Conservation (phyloP, 1,140 invertebrate genomes). For the Lamellibrachia luymesi region DNA sequence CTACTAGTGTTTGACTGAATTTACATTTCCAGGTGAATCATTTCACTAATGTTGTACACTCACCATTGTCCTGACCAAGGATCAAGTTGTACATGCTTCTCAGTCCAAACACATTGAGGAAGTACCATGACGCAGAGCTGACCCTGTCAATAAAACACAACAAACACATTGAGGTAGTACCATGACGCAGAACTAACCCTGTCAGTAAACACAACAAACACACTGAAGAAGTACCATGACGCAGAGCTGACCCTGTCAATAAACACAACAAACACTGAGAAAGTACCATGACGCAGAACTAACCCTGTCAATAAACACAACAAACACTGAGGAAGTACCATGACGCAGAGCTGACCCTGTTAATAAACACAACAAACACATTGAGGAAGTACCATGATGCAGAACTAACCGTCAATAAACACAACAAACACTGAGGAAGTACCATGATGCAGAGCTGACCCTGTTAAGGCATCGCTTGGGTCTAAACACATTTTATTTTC, state of each 20-base stretch:
- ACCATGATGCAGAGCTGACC: too few relatives aligned
- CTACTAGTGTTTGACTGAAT: neutral
- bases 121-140: conserved; percentile 99
- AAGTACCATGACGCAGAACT: too few relatives aligned
- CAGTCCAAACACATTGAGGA: conserved; percentile 98
- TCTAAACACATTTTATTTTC: too few relatives aligned
- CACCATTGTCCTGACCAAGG: conserved; percentile 95
- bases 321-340: neutral
- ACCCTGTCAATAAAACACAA: conserved; percentile 63
- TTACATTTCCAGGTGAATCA: neutral
- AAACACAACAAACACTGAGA: conserved; percentile 10
- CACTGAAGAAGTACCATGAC: too few relatives aligned
- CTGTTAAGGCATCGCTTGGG: conserved; percentile 74
- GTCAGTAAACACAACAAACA: neutral
- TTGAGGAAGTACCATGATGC: too few relatives aligned
- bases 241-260: conserved; percentile 75
- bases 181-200: too few relatives aligned
- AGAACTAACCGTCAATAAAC: conserved; percentile 74
- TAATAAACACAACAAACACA: too few relatives aligned
- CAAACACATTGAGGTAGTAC: neutral
- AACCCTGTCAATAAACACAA: too few relatives aligned
- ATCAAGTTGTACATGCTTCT: conserved; percentile 97
- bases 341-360: neutral
- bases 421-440: conserved; percentile 13
- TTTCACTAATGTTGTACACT: conserved; percentile 27